Evolutionary conservation across 2,113 vertebrate genomes (phyloP), one percentile per base, ranked within the genome.

Genomic region (Ramphastos sulfuratus): DNA sequence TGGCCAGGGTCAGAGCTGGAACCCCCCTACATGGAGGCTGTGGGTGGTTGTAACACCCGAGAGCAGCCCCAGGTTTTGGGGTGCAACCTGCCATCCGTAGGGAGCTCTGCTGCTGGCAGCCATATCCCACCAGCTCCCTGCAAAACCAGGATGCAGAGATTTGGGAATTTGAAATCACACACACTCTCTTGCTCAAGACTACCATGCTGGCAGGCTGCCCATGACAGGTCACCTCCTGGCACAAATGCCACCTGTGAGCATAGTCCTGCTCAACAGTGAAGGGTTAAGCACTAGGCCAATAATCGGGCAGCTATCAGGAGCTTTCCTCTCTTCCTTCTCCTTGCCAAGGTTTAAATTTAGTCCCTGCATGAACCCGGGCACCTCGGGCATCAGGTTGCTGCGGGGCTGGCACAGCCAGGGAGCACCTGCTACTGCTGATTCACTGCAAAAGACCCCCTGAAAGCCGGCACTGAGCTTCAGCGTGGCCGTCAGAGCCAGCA

Each of bases 361-460:
- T 83, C 92, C 93, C 97, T 94, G 95, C 96, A 89, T 98, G 98
- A 98, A 96, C 98, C 96, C 97, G 96, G 94, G 91, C 94, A 94
- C 96, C 97, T 93, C 31, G 91, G 94, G 98, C 98, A 98, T 99
- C 98, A 52, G 96, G 98, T 99, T 98, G 97, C 98, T 96, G 61
- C 5, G 4, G 92, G 94, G 93, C 97, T 97, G 97, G 97, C 87
- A 91, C 97, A 1, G 2, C 77, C 78, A 90, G 93, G 97, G 94
- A 98, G 97, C 98, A 98, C 98, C 98, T 98, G 98, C 98, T 98
- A 74, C 98, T 84, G 96, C 98, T 98, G 98, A 89, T 96, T 85
- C 67, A 10, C 39, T 21, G 61, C 59, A 81, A 61, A 92, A 87
- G 64, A 17, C 44, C 85, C 83, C 66, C 60, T 7, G 3, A 39